These are phyloP conservation scores for Rhagium mordax DNA, from an alignment of 2,888 invertebrate species.

Conservation along the genomic window DNA sequence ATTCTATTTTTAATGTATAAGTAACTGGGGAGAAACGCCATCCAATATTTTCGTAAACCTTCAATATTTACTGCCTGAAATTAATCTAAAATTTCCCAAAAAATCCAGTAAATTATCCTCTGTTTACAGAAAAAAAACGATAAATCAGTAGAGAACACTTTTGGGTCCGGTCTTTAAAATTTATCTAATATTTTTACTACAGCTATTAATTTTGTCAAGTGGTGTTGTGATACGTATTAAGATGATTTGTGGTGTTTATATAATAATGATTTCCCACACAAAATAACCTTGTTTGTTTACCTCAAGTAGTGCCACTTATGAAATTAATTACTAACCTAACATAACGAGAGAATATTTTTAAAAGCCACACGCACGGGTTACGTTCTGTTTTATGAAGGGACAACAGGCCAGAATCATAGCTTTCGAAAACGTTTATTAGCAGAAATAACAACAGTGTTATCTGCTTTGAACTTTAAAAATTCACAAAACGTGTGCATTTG, in stretches of 20 bases:
- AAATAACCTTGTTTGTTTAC: conserved; percentile 53
- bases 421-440: too few species aligned
- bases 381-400: neutral
- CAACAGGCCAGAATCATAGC: too few species aligned
- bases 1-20: conserved; percentile 1
- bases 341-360: conserved; percentile 32
- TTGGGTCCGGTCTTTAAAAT: conserved; percentile 28
- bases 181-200: conserved; percentile 26
- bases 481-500: too few species aligned
- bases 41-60: neutral
- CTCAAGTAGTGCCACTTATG: conserved; percentile 52
- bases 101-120: conserved; percentile 26
- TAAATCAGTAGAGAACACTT: conserved; percentile 27
- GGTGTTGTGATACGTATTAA: conserved; percentile 38
- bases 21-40: neutral
- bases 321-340: conserved; percentile 39
- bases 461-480: too few species aligned
- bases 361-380: conserved; percentile 11
- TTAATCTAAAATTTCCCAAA: conserved; percentile 1
- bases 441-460: too few species aligned
- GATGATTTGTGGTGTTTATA: conserved; percentile 49
- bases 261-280: conserved; percentile 48
- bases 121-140: conserved; percentile 24
- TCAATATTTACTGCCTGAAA: neutral
- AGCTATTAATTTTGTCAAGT: conserved; percentile 43